These are phyloP conservation scores for Aurelia sp. DNA, from an alignment of 30 jellyfish, hydroid and myxozoan genomes.

Conservation along the genomic window DNA sequence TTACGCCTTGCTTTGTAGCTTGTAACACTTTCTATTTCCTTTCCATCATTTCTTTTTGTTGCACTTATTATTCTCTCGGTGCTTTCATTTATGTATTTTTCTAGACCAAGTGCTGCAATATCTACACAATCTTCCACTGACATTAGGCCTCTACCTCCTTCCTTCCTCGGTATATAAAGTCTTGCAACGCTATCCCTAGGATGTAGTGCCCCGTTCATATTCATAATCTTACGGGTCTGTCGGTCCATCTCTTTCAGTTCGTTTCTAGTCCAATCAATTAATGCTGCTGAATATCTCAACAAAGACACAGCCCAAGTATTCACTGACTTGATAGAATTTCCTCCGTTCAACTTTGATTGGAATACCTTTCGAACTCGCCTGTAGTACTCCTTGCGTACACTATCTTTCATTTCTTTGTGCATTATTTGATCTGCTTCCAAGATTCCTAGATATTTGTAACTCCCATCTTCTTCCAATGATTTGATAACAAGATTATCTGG, in stretches of 20 bases:
- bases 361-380: constrained; percentile 4
- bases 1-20: constrained; percentile 14
- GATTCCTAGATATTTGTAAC: too few species aligned
- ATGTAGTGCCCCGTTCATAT: background rate
- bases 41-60: constrained; percentile 11
- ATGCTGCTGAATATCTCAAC: constrained; percentile 34
- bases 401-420: constrained; percentile 24
- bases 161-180: too few species aligned
- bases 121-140: too few species aligned
- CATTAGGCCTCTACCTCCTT: too few species aligned
- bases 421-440: constrained; percentile 11
- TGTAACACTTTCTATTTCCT: constrained; percentile 16
- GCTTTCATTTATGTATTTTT: background rate
- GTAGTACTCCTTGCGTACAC: constrained; percentile 18
- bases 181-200: too few species aligned
- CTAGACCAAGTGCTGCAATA: too few species aligned
- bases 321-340: constrained; percentile 22
- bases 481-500: constrained; percentile 20
- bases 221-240: constrained; percentile 6
- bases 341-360: constrained; percentile 16
- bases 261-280: constrained; percentile 11
- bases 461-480: background rate
- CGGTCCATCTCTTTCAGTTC: constrained; percentile 27
- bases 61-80: constrained; percentile 7
- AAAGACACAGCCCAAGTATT: constrained; percentile 24